Percentiles rank a stretch among this genome's conserved stretches.
These are phyloP conservation scores for Rhingia rostrata DNA, from an alignment of 2,888 invertebrate species.

Conservation along the genomic window DNA sequence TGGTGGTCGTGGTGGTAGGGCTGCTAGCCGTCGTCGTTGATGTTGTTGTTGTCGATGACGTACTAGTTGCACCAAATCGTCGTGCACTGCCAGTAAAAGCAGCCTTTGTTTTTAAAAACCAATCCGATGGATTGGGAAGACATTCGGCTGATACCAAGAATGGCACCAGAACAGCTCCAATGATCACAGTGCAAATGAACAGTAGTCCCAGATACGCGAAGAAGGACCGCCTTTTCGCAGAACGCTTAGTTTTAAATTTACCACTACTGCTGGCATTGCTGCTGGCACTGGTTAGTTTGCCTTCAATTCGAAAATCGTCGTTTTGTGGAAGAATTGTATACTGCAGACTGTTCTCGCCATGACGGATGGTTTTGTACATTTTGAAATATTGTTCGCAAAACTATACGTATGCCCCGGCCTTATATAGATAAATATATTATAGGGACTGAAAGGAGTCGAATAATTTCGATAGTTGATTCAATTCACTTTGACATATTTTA, in stretches of 20 bases:
- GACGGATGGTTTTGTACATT: conserved; percentile 90
- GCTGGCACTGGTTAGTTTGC: conserved; percentile 85
- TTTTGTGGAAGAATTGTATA: conserved; percentile 90
- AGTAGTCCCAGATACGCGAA: conserved; percentile 82
- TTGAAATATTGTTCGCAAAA: conserved; percentile 56
- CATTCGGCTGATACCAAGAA: conserved; percentile 82
- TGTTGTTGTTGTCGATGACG: conserved; percentile 13
- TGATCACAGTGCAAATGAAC: conserved; percentile 82
- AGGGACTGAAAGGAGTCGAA: conserved; percentile 6
- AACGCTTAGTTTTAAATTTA: conserved; percentile 76
- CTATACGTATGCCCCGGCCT: conserved; percentile 11
- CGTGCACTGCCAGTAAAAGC: conserved; percentile 76
- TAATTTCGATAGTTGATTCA: conserved; percentile 4
- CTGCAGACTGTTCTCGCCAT: conserved; percentile 89
- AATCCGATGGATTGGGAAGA: conserved; percentile 81
- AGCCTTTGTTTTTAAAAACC: conserved; percentile 81
- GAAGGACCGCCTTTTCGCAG: conserved; percentile 79
- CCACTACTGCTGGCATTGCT: conserved; percentile 83
- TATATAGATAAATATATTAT: background rate
- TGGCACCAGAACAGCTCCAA: conserved; percentile 82
- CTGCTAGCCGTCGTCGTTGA: conserved; percentile 5
- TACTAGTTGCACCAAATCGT: conserved; percentile 42
- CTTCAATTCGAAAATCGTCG: conserved; percentile 86
- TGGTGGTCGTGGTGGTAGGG: conserved; percentile 37
- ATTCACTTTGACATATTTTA: conserved; percentile 33